A percentile compares a stretch with the other conserved stretches of the same genome.
Conservation (phyloP, 2,888 invertebrate species). For the Diogma glabrata region DNA sequence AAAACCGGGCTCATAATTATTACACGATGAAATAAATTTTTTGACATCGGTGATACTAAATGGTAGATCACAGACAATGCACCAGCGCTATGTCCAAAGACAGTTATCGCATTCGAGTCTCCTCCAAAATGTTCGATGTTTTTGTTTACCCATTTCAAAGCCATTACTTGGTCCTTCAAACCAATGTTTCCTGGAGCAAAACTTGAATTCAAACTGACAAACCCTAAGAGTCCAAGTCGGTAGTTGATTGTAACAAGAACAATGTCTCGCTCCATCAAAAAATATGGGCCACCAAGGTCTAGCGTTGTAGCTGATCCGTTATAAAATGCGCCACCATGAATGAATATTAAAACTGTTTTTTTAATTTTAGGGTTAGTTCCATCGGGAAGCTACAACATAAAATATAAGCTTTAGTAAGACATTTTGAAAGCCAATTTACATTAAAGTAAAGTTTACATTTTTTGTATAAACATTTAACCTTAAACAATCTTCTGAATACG, state of each 20-base stretch:
- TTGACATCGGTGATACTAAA: slow-evolving; percentile 30
- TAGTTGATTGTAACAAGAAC: slow-evolving; percentile 51
- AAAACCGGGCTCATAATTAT: slow-evolving; percentile 42
- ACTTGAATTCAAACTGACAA: slow-evolving; percentile 39
- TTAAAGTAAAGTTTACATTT: no score
- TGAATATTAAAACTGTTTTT: slow-evolving; percentile 46
- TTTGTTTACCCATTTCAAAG: slow-evolving; percentile 41
- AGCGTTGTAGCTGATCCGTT: slow-evolving; percentile 29
- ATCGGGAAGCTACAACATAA: no score
- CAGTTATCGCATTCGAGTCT: slow-evolving; percentile 39
- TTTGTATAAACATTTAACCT: slow-evolving; percentile 42
- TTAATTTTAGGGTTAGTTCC: not conserved
- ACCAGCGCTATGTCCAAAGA: slow-evolving; percentile 38
- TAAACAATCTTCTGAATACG: slow-evolving; percentile 42
- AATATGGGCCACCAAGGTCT: slow-evolving; percentile 42
- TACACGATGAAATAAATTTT: slow-evolving; percentile 41
- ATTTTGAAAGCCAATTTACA: no score
- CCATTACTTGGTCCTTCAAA: slow-evolving; percentile 44
- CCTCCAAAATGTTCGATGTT: slow-evolving; percentile 44
- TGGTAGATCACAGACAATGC: slow-evolving; percentile 25
- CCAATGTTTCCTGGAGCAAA: slow-evolving; percentile 44
- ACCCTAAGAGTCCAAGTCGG: slow-evolving; percentile 43
- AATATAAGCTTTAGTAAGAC: no score
- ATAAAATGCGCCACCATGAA: slow-evolving; percentile 54
- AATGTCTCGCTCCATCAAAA: slow-evolving; percentile 45